These are phyloP conservation scores for Porites australiensis DNA, from an alignment of 64 coral and sea anemone species.

Conservation along the genomic window DNA sequence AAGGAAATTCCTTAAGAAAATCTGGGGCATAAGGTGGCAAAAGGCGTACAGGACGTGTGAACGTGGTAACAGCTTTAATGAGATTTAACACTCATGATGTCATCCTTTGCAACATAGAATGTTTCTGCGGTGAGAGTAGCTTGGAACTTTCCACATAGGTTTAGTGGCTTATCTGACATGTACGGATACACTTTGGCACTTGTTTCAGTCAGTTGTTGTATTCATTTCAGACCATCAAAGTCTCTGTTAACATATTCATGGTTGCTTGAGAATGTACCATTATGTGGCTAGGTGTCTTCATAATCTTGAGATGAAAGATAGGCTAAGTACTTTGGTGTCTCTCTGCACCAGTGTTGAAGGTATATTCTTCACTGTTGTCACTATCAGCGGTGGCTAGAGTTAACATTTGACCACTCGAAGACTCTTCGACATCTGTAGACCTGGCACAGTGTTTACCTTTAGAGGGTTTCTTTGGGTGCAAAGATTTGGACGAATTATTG, in stretches of 20 bases:
- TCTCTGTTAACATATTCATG: constrained; percentile 60
- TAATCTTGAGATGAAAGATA: constrained; percentile 54
- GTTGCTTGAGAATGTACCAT: constrained; percentile 69
- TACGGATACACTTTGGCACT: no score
- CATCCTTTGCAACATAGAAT: constrained; percentile 71
- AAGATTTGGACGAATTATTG: not conserved
- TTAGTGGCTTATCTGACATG: not conserved
- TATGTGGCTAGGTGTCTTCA: constrained; percentile 44
- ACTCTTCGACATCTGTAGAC: not conserved
- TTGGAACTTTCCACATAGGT: constrained; percentile 50
- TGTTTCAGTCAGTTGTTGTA: not conserved
- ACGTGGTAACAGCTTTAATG: constrained; percentile 52
- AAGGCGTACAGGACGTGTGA: constrained; percentile 25
- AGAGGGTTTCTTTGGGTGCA: not conserved
- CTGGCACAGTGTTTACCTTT: not conserved
- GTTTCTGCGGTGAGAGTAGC: constrained; percentile 25
- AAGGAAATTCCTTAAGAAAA: constrained; percentile 65
- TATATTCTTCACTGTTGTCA: constrained; percentile 56
- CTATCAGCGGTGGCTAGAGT: not conserved
- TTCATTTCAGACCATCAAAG: constrained; percentile 6
- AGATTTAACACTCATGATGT: constrained; percentile 57
- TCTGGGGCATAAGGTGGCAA: constrained; percentile 60
- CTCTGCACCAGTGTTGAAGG: constrained; percentile 10
- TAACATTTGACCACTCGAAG: not conserved
- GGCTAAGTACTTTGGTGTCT: constrained; percentile 37